phyloP scores from a whole-genome alignment of 1,140 invertebrate genomes.

The Leucophenga varia region DNA sequence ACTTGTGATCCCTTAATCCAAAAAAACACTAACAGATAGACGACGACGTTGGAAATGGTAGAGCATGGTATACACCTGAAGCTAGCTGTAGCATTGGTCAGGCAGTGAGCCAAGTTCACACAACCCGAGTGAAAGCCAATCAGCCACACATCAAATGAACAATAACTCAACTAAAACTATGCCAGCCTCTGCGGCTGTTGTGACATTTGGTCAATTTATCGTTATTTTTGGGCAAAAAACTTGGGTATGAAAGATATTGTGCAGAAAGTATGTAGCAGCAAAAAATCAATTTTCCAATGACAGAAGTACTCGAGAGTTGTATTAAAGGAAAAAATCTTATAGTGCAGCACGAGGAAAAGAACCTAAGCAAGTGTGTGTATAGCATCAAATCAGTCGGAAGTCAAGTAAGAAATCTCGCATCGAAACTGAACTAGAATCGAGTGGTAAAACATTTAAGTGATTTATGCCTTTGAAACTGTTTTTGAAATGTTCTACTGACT shows the following conservation, averaged over 20 bases:
- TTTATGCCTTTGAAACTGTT: slow-evolving; percentile 53
- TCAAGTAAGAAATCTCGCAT: slow-evolving; percentile 21
- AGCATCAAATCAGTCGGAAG: too few species aligned
- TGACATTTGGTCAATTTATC: slow-evolving; percentile 53
- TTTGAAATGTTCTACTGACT: slow-evolving; percentile 49
- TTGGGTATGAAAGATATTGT: too few species aligned
- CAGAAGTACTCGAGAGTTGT: slow-evolving; percentile 32
- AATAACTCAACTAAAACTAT: slow-evolving; percentile 39
- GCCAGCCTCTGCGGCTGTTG: too few species aligned
- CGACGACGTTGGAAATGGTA: too few species aligned
- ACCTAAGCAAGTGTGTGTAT: too few species aligned
- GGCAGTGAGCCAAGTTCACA: slow-evolving; percentile 9
- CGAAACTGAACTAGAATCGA: slow-evolving; percentile 41
- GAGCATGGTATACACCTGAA: too few species aligned
- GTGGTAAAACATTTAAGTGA: slow-evolving; percentile 42
- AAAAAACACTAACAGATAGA: too few species aligned
- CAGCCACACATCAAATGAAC: slow-evolving; percentile 42
- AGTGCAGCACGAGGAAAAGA: too few species aligned
- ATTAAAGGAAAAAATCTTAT: too few species aligned
- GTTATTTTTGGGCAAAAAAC: slow-evolving; percentile 41
- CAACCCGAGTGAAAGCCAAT: slow-evolving; percentile 33
- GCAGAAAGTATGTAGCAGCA: slow-evolving; percentile 22
- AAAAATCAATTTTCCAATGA: slow-evolving; percentile 51
- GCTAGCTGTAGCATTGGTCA: not conserved
- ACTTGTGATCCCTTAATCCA: too few species aligned